Conservation (phyloP, 2,113 vertebrate genomes). For the Ptilorrhoa leucosticta region DNA sequence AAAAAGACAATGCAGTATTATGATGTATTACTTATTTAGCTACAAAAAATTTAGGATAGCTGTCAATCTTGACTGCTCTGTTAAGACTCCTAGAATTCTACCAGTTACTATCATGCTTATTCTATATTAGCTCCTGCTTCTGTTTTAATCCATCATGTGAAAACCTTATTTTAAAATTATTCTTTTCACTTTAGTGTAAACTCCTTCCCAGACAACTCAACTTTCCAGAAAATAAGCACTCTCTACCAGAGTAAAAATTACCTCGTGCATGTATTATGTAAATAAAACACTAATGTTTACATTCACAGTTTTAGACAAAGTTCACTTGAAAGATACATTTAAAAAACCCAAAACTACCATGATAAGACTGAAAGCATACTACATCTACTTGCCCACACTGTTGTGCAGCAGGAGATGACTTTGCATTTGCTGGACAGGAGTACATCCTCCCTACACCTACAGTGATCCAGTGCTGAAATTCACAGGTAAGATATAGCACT, state of each 20-base stretch:
- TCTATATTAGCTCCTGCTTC: background rate
- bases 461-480: background rate
- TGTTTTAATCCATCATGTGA: background rate
- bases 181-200: background rate
- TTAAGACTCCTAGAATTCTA: background rate
- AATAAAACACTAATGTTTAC: background rate
- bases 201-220: background rate
- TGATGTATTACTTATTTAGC: background rate
- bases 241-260: background rate
- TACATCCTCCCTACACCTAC: background rate
- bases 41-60: background rate
- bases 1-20: background rate
- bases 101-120: background rate
- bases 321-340: background rate
- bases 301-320: background rate
- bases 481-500: background rate
- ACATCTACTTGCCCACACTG: background rate
- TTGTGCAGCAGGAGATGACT: background rate
- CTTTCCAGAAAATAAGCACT: background rate
- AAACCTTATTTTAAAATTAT: background rate
- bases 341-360: background rate
- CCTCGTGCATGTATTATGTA: fast-evolving
- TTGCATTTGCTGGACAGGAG: background rate
- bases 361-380: background rate
- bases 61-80: background rate